A percentile compares a stretch with the other conserved stretches of the same genome.
phyloP scores from a whole-genome alignment of 2,797 vertebrate genomes.

The Adelosebastes latens region DNA sequence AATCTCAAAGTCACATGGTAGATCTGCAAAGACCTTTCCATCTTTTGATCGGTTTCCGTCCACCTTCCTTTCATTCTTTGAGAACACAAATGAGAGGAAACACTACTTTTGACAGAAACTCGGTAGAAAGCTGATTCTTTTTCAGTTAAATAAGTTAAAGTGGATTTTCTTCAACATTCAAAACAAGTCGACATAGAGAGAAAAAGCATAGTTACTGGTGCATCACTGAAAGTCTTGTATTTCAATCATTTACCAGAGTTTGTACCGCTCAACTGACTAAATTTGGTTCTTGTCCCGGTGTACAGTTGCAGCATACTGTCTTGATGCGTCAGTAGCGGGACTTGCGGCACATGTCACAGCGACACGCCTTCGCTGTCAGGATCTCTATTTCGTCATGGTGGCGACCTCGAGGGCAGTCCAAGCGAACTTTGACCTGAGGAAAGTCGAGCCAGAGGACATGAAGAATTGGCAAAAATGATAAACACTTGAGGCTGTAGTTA shows the following conservation, averaged over 20 bases:
- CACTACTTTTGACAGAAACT: neutral
- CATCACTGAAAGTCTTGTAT: neutral
- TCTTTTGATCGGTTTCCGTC: neutral
- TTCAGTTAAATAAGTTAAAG: conserved; percentile 10
- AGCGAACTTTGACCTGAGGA: conserved; percentile 88
- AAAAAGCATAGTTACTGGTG: neutral
- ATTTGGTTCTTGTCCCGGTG: neutral
- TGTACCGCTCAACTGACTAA: neutral
- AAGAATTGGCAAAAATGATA: neutral
- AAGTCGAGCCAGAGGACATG: neutral
- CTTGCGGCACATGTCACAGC: conserved; percentile 90
- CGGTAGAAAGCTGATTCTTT: neutral
- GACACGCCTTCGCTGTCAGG: conserved; percentile 87
- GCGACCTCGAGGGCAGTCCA: conserved; percentile 82
- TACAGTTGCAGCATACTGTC: neutral
- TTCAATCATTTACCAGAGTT: neutral
- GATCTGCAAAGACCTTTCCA: neutral
- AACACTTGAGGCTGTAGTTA: neutral
- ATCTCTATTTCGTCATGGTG: conserved; percentile 87
- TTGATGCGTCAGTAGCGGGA: conserved; percentile 84
- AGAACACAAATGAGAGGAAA: neutral
- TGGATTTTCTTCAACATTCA: conserved; percentile 19
- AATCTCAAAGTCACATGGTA: neutral
- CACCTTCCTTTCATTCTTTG: neutral
- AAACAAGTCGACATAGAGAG: neutral